Evolutionary conservation across 2,888 invertebrate species (phyloP).

Genomic region (Eupithecia insigniata): DNA sequence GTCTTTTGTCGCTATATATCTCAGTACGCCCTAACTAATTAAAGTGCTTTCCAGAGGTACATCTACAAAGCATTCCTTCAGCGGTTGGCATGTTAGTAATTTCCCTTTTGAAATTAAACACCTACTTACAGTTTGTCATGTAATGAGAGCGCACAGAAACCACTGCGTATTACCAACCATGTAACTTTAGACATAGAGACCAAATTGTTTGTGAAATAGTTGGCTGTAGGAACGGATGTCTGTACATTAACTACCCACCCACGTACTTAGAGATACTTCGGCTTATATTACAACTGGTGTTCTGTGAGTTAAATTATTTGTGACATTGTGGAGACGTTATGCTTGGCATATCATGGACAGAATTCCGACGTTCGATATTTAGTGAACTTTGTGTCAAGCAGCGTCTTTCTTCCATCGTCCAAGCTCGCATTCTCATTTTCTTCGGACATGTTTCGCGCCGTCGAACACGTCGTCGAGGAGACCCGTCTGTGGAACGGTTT

Average conservation of each 20-base stretch:
- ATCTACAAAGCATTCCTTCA: conserved; percentile 37
- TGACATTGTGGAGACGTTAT: conserved; percentile 10
- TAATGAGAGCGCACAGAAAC: conserved; percentile 27
- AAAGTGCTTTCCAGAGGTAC: conserved; percentile 31
- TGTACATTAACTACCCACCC: conserved; percentile 20
- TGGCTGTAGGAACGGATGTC: conserved; percentile 16
- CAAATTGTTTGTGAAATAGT: conserved; percentile 13
- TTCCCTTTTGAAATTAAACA: conserved; percentile 38
- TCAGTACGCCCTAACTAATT: conserved; percentile 29
- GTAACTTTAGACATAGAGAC: conserved; percentile 1
- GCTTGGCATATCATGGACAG: too few relatives aligned
- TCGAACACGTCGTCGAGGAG: too few relatives aligned
- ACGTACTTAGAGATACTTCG: conserved; percentile 18
- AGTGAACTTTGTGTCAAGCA: too few relatives aligned
- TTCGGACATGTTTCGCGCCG: too few relatives aligned
- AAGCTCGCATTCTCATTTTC: too few relatives aligned
- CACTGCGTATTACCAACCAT: conserved; percentile 11
- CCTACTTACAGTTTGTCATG: conserved; percentile 35
- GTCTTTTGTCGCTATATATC: conserved; percentile 13
- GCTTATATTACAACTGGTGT: conserved; percentile 22
- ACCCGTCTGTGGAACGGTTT: too few relatives aligned
- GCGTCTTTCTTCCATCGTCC: too few relatives aligned
- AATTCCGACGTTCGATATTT: too few relatives aligned
- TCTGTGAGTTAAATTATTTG: conserved; percentile 15
- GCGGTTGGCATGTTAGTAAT: conserved; percentile 37